phyloP scores from a whole-genome alignment of 2,888 invertebrate species.

The Cephus rjabovi region DNA sequence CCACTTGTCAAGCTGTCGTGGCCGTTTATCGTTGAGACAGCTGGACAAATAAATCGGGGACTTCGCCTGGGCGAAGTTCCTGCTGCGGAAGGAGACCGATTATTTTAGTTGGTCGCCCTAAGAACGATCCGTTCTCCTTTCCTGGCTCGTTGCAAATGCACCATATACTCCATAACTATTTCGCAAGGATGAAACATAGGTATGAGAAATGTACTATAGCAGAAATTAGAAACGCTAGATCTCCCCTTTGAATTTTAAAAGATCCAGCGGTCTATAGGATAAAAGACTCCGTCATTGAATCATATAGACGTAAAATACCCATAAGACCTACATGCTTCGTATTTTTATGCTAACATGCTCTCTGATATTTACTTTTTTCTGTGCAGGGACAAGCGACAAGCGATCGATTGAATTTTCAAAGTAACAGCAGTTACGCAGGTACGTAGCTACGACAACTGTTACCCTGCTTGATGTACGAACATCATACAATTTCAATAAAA shows the following conservation, averaged over 20 bases:
- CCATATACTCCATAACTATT: background rate
- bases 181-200: background rate
- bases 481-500: background rate
- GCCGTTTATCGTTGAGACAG: background rate
- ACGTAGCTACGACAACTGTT: background rate
- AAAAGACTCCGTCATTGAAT: background rate
- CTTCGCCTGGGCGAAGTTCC: background rate
- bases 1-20: conserved; percentile 14
- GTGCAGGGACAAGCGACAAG: background rate
- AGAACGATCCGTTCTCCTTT: background rate
- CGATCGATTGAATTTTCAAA: background rate
- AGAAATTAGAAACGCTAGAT: background rate
- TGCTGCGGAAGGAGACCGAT: background rate
- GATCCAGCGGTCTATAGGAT: background rate
- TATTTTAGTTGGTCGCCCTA: background rate
- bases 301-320: background rate
- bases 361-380: background rate
- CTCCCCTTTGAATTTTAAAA: background rate
- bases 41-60: background rate
- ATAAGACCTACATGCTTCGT: background rate
- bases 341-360: background rate
- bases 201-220: background rate
- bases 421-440: background rate
- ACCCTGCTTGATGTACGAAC: background rate
- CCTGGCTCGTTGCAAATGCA: background rate